These are phyloP conservation scores for Stenotaenia linearis DNA, from an alignment of 2,888 invertebrate species.

Conservation along the genomic window DNA sequence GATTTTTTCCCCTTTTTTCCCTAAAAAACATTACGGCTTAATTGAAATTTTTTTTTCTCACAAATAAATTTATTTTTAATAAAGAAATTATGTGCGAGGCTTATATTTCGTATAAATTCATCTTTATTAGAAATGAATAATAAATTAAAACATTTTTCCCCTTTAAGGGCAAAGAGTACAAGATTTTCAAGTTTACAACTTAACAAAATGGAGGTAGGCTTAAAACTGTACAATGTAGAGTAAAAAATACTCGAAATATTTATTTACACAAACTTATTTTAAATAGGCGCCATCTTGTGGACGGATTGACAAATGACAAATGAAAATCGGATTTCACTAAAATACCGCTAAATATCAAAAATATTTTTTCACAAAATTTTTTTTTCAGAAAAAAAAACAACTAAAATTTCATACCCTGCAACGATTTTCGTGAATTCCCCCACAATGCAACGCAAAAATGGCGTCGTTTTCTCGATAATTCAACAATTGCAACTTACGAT, in stretches of 20 bases:
- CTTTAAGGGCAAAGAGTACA: not conserved
- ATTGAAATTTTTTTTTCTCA: not conserved
- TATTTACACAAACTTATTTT: not conserved
- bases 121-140: conserved; percentile 9
- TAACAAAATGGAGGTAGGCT: not conserved
- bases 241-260: not conserved
- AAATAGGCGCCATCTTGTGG: not conserved
- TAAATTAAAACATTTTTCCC: not conserved
- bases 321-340: not conserved
- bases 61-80: no score
- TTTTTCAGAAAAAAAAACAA: no score
- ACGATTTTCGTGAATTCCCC: no score
- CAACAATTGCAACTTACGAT: not conserved
- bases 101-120: not conserved
- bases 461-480: not conserved
- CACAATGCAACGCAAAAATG: no score
- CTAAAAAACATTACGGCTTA: not conserved
- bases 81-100: no score
- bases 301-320: not conserved
- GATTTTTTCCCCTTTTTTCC: not conserved
- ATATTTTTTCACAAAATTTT: no score
- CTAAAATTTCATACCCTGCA: no score
- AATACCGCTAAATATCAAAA: not conserved
- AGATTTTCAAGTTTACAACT: not conserved
- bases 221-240: not conserved